Conservation (phyloP, 2,113 vertebrate genomes). For the Fregata magnificens region DNA sequence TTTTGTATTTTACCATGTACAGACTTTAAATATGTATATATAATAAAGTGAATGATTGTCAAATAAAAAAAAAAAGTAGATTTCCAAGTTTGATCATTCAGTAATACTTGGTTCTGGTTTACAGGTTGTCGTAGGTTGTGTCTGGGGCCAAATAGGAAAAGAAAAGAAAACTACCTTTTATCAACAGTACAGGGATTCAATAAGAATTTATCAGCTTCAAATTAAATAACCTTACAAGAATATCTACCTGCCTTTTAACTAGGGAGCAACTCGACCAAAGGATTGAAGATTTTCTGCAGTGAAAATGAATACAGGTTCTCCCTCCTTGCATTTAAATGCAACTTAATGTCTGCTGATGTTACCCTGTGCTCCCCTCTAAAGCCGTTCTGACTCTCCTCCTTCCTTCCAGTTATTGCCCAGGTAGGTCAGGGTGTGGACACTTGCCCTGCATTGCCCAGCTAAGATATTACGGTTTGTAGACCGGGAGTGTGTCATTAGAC, state of each 20-base stretch:
- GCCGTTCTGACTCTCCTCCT: not conserved
- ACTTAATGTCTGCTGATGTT: not conserved
- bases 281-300: not conserved
- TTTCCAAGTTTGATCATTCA: not conserved
- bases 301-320: not conserved
- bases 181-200: not conserved
- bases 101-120: not conserved
- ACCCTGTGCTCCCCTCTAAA: not conserved
- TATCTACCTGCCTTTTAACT: not conserved
- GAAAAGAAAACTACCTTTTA: not conserved
- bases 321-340: not conserved
- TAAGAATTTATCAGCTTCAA: not conserved
- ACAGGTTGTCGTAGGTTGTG: not conserved
- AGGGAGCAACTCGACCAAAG: not conserved
- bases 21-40: conserved; percentile 82
- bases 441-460: no score
- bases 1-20: conserved; percentile 81
- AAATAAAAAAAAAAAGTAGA: conserved; percentile 65
- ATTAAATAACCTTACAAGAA: not conserved
- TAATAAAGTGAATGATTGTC: conserved; percentile 64
- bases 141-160: not conserved
- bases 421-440: not conserved
- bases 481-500: not conserved
- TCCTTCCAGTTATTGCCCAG: not conserved
- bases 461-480: not conserved